phyloP scores from a whole-genome alignment of 2,797 vertebrate genomes.

The Sebastes itinus region DNA sequence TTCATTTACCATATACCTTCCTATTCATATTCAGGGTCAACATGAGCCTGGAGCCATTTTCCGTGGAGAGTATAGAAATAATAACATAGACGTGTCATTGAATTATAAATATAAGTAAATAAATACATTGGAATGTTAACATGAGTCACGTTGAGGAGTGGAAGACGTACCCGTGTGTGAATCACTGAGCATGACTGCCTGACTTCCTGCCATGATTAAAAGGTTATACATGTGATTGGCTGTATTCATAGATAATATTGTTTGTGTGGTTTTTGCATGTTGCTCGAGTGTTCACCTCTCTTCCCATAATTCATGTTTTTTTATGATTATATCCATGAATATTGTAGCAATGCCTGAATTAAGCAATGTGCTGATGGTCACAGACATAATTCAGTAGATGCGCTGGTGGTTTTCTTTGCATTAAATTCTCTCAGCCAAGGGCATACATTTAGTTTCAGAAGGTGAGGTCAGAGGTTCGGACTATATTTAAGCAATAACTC shows the following conservation, averaged over 20 bases:
- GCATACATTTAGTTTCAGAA: background rate
- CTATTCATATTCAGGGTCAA: constrained; percentile 4
- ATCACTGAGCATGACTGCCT: background rate
- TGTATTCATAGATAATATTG: background rate
- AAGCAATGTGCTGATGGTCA: background rate
- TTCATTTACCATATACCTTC: background rate
- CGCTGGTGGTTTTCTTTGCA: background rate
- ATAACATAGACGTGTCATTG: background rate
- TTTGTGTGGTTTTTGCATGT: background rate
- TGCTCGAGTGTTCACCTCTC: background rate
- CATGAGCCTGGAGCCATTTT: constrained; percentile 2
- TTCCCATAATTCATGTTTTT: background rate
- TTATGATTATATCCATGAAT: background rate
- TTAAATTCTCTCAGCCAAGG: background rate
- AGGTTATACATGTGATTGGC: background rate
- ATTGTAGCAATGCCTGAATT: background rate
- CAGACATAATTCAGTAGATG: background rate
- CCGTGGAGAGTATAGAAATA: background rate
- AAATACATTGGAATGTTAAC: background rate
- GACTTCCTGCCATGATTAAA: background rate
- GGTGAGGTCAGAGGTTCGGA: background rate
- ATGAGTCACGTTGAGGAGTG: background rate
- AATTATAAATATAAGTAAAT: constrained; percentile 1
- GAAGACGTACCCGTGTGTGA: background rate
- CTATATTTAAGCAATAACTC: background rate